Conservation (phyloP, 2,113 vertebrate species). For the Chionomys nivalis region DNA sequence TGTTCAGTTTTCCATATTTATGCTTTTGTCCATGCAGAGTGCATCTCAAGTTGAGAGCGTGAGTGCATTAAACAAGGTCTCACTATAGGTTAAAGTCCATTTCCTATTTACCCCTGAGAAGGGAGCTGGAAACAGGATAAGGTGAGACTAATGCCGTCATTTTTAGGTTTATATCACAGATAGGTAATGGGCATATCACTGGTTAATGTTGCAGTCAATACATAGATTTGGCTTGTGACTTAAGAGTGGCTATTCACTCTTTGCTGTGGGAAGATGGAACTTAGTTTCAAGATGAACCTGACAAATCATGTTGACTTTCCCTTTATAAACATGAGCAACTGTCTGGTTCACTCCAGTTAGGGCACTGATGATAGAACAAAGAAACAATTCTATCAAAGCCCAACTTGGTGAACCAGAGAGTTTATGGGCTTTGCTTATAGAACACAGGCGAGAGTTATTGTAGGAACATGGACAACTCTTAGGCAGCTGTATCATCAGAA, state of each 20-base stretch:
- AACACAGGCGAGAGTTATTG: neutral
- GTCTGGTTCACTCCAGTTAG: neutral
- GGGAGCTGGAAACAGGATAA: neutral
- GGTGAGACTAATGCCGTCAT: neutral
- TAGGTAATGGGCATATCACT: neutral
- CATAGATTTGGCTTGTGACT: conserved; percentile 5
- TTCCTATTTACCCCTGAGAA: neutral
- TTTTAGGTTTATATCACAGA: neutral
- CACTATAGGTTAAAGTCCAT: neutral
- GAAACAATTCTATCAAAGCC: neutral
- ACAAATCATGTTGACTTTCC: neutral
- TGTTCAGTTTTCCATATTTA: conserved; percentile 13
- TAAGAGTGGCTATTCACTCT: conserved; percentile 29
- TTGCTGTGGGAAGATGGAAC: neutral
- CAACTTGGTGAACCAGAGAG: neutral
- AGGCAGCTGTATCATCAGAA: neutral
- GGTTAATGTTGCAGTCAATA: neutral
- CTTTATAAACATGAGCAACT: neutral
- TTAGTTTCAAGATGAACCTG: neutral
- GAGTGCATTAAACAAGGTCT: neutral
- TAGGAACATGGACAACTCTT: neutral
- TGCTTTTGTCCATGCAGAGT: neutral
- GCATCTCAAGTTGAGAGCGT: neutral
- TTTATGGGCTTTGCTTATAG: neutral
- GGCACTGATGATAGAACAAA: neutral